Base-by-base conservation (phyloP, 2,888 invertebrate genomes). In the Blastobasis adustella region DNA sequence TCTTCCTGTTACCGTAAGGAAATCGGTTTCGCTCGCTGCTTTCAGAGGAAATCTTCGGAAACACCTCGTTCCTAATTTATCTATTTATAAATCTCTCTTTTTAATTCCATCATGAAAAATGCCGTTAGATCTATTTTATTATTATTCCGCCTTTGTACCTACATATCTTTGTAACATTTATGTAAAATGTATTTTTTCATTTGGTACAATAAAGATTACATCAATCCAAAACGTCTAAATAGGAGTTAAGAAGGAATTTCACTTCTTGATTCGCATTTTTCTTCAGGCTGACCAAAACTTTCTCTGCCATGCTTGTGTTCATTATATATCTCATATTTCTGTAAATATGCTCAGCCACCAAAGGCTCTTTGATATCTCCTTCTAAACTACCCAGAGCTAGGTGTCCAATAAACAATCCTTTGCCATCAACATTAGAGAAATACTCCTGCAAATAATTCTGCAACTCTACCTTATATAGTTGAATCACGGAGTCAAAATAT, bases 401-500 rank as follows among this genome's bases (percentile, higher is more conserved):
- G 38, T 39, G 41, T 7, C 7, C 40, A 9, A 38, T 42, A 6
- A 48, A 10, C 8, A 44, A 38, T 5, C 5, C 37, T 42, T 40
- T 10, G 8, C 36, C 37, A n/a, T 36, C 7, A 10, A 48, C 50
- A 48, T 51, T 51, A 5, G 50, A 10, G 23, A 66, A 60, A 50
- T 60, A 57, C 37, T 56, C 46, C 5, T 42, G 0, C 2, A 78
- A 54, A 55, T 70, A 77, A 4, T 50, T 10, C 0, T 23, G 44
- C 4, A 81, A 51, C 0, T 55, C 58, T 0, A 37, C 37, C 3
- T 56, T 57, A 47, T 79, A 81, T 4, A 79, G 46, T 10, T 71
- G 67, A 39, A 64, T 57, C 4, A 79, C 56, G 0, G 79, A 73
- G 44, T 67, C 62, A 47, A 75, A 82, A 52, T 74, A 79, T 47